These are phyloP conservation scores for Hyaena hyaena DNA, from an alignment of 2,113 vertebrate species.

Conservation along the genomic window DNA sequence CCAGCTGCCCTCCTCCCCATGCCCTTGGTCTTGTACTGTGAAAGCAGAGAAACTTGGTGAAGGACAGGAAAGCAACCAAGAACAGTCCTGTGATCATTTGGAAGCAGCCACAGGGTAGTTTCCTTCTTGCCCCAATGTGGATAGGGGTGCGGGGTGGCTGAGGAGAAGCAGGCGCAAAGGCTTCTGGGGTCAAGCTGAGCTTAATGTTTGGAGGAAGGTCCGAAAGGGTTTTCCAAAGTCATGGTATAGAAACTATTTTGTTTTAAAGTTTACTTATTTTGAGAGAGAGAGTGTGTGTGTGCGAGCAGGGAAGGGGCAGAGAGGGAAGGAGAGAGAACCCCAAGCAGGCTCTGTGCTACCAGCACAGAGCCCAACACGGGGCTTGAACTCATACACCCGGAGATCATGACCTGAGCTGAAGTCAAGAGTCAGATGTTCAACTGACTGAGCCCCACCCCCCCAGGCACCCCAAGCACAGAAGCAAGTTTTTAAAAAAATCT, in stretches of 20 bases:
- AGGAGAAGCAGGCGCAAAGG: not conserved
- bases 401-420: too few species aligned
- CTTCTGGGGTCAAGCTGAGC: not conserved
- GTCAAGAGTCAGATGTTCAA: too few species aligned
- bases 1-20: too few species aligned
- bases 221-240: not conserved
- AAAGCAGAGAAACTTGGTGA: not conserved
- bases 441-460: too few species aligned
- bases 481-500: not conserved
- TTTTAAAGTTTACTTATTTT: too few species aligned
- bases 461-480: not conserved
- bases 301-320: too few species aligned
- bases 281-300: too few species aligned
- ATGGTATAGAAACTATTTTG: not conserved
- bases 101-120: not conserved
- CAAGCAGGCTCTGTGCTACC: too few species aligned
- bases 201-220: not conserved
- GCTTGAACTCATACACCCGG: too few species aligned
- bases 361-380: too few species aligned
- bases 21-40: not conserved
- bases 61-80: not conserved
- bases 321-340: too few species aligned
- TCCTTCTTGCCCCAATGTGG: not conserved
- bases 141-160: not conserved
- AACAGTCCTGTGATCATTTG: not conserved